phyloP scores from a whole-genome alignment of 1,140 invertebrate species.

The Augochlora pura region DNA sequence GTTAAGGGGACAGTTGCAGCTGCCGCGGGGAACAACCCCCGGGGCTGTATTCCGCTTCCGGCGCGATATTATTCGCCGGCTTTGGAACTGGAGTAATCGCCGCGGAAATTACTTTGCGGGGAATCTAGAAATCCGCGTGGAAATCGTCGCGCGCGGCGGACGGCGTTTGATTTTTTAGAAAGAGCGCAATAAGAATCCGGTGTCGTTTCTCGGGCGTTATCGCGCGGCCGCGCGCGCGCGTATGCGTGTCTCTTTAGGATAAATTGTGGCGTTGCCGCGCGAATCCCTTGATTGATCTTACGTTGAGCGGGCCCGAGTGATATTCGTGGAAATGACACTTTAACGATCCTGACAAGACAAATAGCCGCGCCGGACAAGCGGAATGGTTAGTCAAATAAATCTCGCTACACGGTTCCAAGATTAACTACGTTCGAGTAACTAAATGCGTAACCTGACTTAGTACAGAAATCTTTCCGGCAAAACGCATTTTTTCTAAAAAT shows the following conservation, averaged over 20 bases:
- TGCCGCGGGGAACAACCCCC: too few species aligned
- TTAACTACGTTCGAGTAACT: slow-evolving; percentile 64
- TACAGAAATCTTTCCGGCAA: slow-evolving; percentile 62
- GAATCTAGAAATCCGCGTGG: too few species aligned
- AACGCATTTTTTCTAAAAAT: slow-evolving; percentile 65
- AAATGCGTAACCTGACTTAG: slow-evolving; percentile 57
- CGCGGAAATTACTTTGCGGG: too few species aligned
- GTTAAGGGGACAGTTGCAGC: background rate
- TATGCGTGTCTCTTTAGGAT: slow-evolving; percentile 18
- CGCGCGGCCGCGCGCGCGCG: too few species aligned
- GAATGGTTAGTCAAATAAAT: slow-evolving; percentile 65
- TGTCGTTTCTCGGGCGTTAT: too few species aligned
- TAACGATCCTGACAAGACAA: slow-evolving; percentile 66
- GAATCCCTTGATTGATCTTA: slow-evolving; percentile 58
- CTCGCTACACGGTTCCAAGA: slow-evolving; percentile 64
- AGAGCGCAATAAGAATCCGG: too few species aligned
- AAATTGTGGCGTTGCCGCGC: slow-evolving; percentile 44
- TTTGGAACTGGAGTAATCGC: too few species aligned
- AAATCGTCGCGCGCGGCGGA: too few species aligned
- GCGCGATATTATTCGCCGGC: too few species aligned
- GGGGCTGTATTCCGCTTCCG: too few species aligned
- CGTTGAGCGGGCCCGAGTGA: slow-evolving; percentile 38
- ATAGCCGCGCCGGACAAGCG: slow-evolving; percentile 60
- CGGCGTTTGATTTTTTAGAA: too few species aligned
- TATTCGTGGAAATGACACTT: slow-evolving; percentile 71